Base-by-base conservation (phyloP, 2,888 invertebrate species). In the Eucriotettix oculatus region DNA sequence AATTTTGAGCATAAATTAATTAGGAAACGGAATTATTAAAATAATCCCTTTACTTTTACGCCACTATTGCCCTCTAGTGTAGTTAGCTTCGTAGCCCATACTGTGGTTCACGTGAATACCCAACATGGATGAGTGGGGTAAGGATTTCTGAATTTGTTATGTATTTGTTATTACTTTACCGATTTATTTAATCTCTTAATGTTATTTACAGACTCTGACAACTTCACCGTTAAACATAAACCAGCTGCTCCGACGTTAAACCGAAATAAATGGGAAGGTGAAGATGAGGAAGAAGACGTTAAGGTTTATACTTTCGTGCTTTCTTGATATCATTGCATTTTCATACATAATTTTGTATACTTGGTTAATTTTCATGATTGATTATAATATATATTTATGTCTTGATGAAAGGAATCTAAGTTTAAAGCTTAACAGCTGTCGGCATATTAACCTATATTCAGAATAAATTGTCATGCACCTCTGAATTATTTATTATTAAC, bases 201-300 rank as follows among this genome's bases (percentile, higher is more conserved):
- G 29, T 29, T 29, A 29, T 29, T 81, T 79, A 65, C 76, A 85
- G 87, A 87, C 76, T 81, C 82, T 70, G 84, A 86, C 68, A 82
- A 84, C 72, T 83, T 85, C 73, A 84, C 85, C 69, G 80, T 82
- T 64, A 81, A 82, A 75, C 75, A 79, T 67, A 78, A 81, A 69
- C 76, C 79, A 73, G 78, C 78, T 71, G 76, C 80, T 74, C 75
- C 78, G 66, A 70, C 68, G 67, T 71, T 69, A 72, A 74, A 64
- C 16, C 67, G 78, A 62, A 87, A 86, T 76, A 89, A 83, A 79
- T 90, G 90, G 90, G 89, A 87, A 73, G 90, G 90, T 68, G 90
- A 90, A 71, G 90, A 90, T 73, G 90, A 88, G 71, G 90, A 90
- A 61, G 90, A 90, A 59, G 84, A 84, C 67, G 87, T 90, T 68